Conservation (phyloP, 2,797 vertebrate species). For the Schizothorax lantsangensis region DNA sequence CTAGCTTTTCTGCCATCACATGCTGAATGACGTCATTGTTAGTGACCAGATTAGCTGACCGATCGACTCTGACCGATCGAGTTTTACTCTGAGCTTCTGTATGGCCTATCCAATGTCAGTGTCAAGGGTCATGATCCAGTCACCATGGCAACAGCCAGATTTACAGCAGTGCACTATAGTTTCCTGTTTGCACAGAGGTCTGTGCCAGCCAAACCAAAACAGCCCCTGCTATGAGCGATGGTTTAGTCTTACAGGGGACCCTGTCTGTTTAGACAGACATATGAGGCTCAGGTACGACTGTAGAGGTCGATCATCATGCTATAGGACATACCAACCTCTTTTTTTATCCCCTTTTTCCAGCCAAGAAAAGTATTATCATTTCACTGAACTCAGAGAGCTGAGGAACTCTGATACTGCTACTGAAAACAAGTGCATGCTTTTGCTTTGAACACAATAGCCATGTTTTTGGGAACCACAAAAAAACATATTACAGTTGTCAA, state of each 20-base stretch:
- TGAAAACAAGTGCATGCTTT: neutral
- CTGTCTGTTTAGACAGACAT: constrained; percentile 11
- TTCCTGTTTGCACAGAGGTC: constrained; percentile 65
- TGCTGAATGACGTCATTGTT: neutral
- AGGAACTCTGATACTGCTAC: neutral
- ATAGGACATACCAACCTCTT: neutral
- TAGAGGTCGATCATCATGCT: constrained; percentile 4
- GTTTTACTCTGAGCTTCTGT: constrained; percentile 17
- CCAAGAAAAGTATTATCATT: constrained; percentile 40
- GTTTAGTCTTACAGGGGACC: constrained; percentile 56
- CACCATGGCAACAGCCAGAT: constrained; percentile 57
- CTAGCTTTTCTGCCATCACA: neutral
- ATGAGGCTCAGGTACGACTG: constrained; percentile 3
- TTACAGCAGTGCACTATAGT: constrained; percentile 44
- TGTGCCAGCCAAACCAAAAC: constrained; percentile 57
- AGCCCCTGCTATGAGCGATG: constrained; percentile 52
- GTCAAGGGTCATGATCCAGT: constrained; percentile 53
- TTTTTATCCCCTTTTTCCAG: constrained; percentile 1
- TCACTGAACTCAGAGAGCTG: constrained; percentile 11
- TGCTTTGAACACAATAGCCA: neutral
- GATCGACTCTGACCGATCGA: neutral
- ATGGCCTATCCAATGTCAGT: constrained; percentile 39
- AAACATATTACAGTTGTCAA: too few species aligned
- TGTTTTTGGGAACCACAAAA: neutral
- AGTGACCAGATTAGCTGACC: constrained; percentile 35